Percentiles rank a stretch among this genome's conserved stretches.
These are phyloP conservation scores for Pan paniscus DNA, from an alignment of 2,113 vertebrate species.

Conservation along the genomic window DNA sequence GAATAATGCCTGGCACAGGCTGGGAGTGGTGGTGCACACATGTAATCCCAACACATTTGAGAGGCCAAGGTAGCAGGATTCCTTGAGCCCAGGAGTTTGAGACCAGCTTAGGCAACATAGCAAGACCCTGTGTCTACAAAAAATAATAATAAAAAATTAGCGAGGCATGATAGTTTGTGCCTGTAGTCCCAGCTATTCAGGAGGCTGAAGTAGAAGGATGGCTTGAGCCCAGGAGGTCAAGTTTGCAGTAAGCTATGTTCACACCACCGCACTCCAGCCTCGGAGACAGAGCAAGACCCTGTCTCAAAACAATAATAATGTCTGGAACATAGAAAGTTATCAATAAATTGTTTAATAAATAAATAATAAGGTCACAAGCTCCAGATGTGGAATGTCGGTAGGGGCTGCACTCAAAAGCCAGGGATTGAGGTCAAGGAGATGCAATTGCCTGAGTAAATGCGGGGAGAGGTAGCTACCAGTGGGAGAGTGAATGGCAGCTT, in stretches of 20 bases:
- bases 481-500: background rate
- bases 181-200: background rate
- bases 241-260: background rate
- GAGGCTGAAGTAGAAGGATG: background rate
- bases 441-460: background rate
- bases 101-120: background rate
- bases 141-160: background rate
- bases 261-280: background rate
- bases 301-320: background rate
- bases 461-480: background rate
- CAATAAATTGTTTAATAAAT: background rate
- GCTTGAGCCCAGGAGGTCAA: background rate
- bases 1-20: background rate
- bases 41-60: background rate
- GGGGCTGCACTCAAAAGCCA: background rate
- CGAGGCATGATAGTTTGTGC: background rate
- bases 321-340: background rate
- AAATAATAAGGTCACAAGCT: background rate
- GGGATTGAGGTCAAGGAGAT: background rate
- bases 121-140: background rate
- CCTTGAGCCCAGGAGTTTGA: background rate
- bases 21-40: background rate
- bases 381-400: background rate
- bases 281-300: background rate
- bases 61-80: background rate